Evolutionary conservation across 2,888 invertebrate genomes (phyloP).

Genomic region (Apotomis capreana): DNA sequence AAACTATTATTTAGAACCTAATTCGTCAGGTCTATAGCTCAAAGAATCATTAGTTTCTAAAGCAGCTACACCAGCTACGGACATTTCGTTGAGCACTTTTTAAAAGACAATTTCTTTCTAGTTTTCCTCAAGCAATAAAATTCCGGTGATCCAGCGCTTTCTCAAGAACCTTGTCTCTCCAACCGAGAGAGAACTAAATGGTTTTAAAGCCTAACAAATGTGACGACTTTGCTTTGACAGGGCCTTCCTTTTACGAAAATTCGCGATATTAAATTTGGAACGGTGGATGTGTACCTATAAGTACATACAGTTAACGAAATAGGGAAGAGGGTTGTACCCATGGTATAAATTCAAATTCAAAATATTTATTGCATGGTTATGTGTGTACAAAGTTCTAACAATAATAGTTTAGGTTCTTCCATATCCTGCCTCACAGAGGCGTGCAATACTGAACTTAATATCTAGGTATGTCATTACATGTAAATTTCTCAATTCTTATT

Average conservation of each 20-base stretch:
- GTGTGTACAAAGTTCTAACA: too few relatives aligned
- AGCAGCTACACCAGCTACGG: background rate
- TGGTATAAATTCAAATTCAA: too few relatives aligned
- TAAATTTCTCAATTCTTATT: too few relatives aligned
- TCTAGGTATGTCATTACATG: too few relatives aligned
- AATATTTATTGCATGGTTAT: too few relatives aligned
- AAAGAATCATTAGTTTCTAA: background rate
- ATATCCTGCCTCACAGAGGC: too few relatives aligned
- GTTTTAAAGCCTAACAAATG: constrained; percentile 40
- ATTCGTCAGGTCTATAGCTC: too few relatives aligned
- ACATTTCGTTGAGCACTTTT: constrained; percentile 19
- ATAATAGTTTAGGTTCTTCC: too few relatives aligned
- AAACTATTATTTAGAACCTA: too few relatives aligned
- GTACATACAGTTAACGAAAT: background rate
- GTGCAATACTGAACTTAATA: too few relatives aligned
- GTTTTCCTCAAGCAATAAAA: constrained; percentile 24
- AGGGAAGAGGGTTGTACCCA: too few relatives aligned
- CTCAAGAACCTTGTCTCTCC: constrained; percentile 18
- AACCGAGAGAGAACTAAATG: constrained; percentile 33
- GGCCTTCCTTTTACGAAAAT: constrained; percentile 31
- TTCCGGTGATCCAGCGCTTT: constrained; percentile 22
- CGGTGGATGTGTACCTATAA: background rate
- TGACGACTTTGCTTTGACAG: constrained; percentile 37
- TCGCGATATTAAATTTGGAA: constrained; percentile 40
- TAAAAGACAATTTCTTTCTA: constrained; percentile 20